These are phyloP conservation scores for Aphelenchoides avenae DNA, from an alignment of 1,140 invertebrate species.

Conservation along the genomic window DNA sequence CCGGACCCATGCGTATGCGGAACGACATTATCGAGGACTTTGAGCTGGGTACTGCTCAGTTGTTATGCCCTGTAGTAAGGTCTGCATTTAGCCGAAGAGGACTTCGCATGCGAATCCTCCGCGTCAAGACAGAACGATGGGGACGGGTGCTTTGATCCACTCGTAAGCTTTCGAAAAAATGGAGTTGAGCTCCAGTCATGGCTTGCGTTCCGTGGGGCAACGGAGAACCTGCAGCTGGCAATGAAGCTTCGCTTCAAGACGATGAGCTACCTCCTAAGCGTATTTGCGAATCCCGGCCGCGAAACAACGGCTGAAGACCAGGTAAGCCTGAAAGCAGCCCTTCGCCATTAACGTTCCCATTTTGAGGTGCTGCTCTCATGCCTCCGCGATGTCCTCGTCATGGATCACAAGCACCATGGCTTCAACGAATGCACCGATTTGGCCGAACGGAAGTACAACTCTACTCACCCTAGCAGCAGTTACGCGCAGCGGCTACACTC, in stretches of 20 bases:
- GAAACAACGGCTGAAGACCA: too few species aligned
- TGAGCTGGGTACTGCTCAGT: constrained; percentile 45
- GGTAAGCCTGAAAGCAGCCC: too few species aligned
- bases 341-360: too few species aligned
- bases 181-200: constrained; percentile 25
- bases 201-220: constrained; percentile 32
- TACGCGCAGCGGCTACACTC: too few species aligned
- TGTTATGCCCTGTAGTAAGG: constrained; percentile 2
- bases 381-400: too few species aligned
- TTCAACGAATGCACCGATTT: too few species aligned
- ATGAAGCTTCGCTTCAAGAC: constrained; percentile 46
- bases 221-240: constrained; percentile 24
- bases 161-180: constrained; percentile 19
- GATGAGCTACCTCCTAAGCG: constrained; percentile 45
- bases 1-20: constrained; percentile 44
- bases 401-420: too few species aligned
- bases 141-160: constrained; percentile 1
- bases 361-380: too few species aligned
- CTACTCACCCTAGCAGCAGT: too few species aligned
- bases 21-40: constrained; percentile 33
- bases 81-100: constrained; percentile 12
- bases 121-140: neutral
- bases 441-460: too few species aligned
- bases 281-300: too few species aligned
- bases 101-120: neutral